Conservation (phyloP, 2,797 vertebrate genomes). For the Apogon hyalosoma region DNA sequence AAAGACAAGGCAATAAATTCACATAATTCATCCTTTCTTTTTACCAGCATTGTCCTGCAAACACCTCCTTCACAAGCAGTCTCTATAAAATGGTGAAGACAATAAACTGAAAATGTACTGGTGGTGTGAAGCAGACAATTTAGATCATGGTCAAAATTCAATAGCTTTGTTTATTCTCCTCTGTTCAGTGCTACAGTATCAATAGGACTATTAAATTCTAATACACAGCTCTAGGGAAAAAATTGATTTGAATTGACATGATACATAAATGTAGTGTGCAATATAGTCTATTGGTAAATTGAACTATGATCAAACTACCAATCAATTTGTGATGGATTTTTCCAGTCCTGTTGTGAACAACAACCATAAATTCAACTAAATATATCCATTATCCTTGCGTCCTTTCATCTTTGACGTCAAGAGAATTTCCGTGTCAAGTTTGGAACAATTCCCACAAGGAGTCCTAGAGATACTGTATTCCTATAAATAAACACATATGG, state of each 20-base stretch:
- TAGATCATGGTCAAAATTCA: not conserved
- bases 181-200: not conserved
- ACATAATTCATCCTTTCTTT: not conserved
- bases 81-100: slow-evolving; percentile 1
- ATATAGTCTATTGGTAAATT: too few species aligned
- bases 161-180: not conserved
- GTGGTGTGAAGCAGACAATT: not conserved
- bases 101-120: not conserved
- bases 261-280: not conserved
- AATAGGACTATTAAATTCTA: not conserved
- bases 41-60: not conserved
- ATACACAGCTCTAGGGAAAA: not conserved
- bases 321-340: too few species aligned
- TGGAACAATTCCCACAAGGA: too few species aligned
- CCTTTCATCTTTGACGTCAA: too few species aligned
- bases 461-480: too few species aligned
- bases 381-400: too few species aligned
- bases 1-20: slow-evolving; percentile 2
- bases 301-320: too few species aligned
- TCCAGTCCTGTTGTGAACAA: too few species aligned
- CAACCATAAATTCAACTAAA: too few species aligned
- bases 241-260: not conserved
- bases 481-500: too few species aligned
- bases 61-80: not conserved
- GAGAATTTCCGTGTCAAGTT: too few species aligned